Evolutionary conservation across 2,888 invertebrate species (phyloP), one percentile per base, ranked within the genome.

Genomic region (Drosophila formosana): DNA sequence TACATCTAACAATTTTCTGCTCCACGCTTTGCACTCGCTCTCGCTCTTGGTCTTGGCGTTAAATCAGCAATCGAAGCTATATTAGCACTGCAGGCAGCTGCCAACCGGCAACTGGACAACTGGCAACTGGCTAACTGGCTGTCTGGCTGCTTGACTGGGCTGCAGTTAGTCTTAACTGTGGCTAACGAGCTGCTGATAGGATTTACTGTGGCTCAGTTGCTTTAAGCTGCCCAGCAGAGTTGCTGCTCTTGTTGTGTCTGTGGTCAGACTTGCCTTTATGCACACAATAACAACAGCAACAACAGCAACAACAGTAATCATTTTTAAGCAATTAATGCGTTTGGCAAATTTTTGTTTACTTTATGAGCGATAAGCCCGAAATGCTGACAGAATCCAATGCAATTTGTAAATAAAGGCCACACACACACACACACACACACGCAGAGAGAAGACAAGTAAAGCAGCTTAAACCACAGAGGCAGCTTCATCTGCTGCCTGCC

Each of bases 51-150:
- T 49, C 63, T 68, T 65, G 80, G 82, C 82, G 80, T 78, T 83
- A 88, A 83, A 83, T 83, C 83, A 88, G 88, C 88, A 73, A 85
- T 82, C 83, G 88, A 84, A 88, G 83, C 88, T 88, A 88, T 84
- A 84, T 84, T 88, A 88, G 86, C 83, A 80, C 68, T 78, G 71
- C 75, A 78, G 45, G 78, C 81, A 72, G 52, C n/a, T 60, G 57
- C 51, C 63, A 78, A 58, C 58, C 56, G 52, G 45, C 47, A 52
- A 56, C 55, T 65, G 45, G 45, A 30, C 47, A 50, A 60, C 58
- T 51, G 52, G 39, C 69, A n/a, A 56, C 55, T 65, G 45, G 45
- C 39, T 53, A 50, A 60, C 58, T 51, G 52, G 39, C 69, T 62
- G 52, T 13, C 39, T 18, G 39, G 55, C 39, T 41, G 39, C 13